Evolutionary conservation across 2,113 vertebrate species (phyloP).

Genomic region (Neogale vison): DNA sequence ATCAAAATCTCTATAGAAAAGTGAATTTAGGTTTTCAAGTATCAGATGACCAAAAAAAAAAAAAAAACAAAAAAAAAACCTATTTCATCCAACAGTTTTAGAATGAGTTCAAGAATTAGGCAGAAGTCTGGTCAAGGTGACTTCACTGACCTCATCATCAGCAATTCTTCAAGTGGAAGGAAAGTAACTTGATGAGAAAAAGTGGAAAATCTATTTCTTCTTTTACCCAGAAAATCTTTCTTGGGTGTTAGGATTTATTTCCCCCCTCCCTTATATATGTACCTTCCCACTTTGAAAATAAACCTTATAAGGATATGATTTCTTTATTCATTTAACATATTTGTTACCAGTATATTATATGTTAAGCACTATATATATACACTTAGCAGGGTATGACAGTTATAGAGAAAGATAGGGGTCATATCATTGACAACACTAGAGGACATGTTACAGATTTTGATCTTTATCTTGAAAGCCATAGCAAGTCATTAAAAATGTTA

Average conservation of each 20-base stretch:
- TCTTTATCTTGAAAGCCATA: not conserved
- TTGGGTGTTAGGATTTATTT: not conserved
- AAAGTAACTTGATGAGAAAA: not conserved
- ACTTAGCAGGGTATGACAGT: not conserved
- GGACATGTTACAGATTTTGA: not conserved
- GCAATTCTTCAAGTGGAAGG: not conserved
- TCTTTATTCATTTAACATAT: not conserved
- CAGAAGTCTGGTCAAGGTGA: not conserved
- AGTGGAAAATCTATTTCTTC: not conserved
- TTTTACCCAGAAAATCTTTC: not conserved
- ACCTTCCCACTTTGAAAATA: not conserved
- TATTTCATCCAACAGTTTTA: not conserved
- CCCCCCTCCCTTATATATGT: not conserved
- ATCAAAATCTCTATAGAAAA: slow-evolving; percentile 22
- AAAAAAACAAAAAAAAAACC: not conserved
- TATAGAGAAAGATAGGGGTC: not conserved
- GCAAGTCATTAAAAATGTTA: not conserved
- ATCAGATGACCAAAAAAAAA: not conserved
- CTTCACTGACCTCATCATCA: rapidly evolving
- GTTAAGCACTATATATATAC: not conserved
- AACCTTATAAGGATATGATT: not conserved
- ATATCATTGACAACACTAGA: not conserved
- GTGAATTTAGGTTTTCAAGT: not conserved
- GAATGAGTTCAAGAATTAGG: not conserved
- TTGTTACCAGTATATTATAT: not conserved